Evolutionary conservation across 2,113 vertebrate genomes (phyloP), one percentile per base, ranked within the genome.

Genomic region (Pygoscelis antarcticus): DNA sequence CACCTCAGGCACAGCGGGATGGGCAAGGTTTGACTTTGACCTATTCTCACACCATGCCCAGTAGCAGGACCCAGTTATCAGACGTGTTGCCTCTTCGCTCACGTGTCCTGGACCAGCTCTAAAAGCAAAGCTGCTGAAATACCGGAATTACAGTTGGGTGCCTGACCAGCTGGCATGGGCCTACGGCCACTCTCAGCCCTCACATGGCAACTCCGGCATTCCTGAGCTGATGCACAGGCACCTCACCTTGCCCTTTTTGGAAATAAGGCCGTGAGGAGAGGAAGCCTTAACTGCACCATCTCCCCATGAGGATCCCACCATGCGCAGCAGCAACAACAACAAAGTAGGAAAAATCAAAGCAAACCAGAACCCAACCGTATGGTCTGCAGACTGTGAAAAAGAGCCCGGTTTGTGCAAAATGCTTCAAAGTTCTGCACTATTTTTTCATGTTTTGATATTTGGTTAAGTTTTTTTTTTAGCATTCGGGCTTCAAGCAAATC

Each of bases 171-270:
- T 0, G 3, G 34, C 2, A 1, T 6, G 49, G 40, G 26, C 42
- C 58, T 25, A 25, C 6, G 27, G 51, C 58, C 3, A 7, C 49
- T 52, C 36, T 20, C 8, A 57, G 74, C 38, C 32, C 69, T 32
- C 9, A 0, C 61, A 14, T 4, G 6, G 42, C 36, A 51, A 13
- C n/a, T 11, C 6, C 6, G 34, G 40, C 19, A 3, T 27, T 65
- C 58, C 51, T 30, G 30, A 55, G 16, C 25, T 16, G 25, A 10
- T 2, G 7, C 38, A 49, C 60, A 42, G 25, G 44, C 30, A n/a
- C 23, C 32, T 44, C 51, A 44, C 15, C 10, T 13, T 9, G 27
- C 16, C 18, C 9, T 36, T 47, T 70, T 34, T 16, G 26, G 40
- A 25, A 79, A 36, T 2, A 36, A 4, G 40, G 9, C 68, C 2